Percentiles rank a stretch among this genome's conserved stretches.
Evolutionary conservation across 2,113 vertebrate species (phyloP).

Genomic region (Lagopus muta): DNA sequence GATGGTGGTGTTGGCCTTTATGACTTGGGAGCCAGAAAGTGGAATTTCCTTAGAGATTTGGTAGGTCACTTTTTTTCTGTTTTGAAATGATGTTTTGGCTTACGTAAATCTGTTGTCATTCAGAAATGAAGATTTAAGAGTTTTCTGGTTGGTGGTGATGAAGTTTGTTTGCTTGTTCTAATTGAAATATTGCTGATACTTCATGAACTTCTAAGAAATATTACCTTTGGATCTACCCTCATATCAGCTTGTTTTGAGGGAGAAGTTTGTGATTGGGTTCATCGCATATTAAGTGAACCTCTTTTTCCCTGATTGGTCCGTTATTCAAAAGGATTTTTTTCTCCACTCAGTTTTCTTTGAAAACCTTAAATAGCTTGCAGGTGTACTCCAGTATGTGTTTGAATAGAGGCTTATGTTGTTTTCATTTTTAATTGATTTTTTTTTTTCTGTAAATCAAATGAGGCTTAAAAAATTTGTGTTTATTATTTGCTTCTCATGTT

Average conservation of each 20-base stretch:
- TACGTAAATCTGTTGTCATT: neutral
- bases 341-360: neutral
- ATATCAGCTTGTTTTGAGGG: neutral
- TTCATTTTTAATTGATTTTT: neutral
- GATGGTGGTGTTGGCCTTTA: slow-evolving; percentile 97
- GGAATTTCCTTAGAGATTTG: slow-evolving; percentile 98
- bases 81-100: neutral
- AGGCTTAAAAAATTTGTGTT: neutral
- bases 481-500: neutral
- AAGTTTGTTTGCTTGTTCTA: neutral
- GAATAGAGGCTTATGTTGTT: neutral
- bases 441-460: neutral
- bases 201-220: neutral
- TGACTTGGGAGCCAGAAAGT: slow-evolving; percentile 94
- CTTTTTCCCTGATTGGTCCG: neutral
- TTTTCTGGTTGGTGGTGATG: neutral
- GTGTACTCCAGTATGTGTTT: neutral
- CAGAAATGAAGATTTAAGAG: neutral
- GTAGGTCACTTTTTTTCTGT: slow-evolving; percentile 75
- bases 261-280: neutral
- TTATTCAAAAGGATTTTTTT: neutral
- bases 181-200: neutral
- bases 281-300: neutral
- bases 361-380: neutral
- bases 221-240: too few species aligned